phyloP scores from a whole-genome alignment of 2,113 vertebrate genomes.

The Craseonycteris thonglongyai region DNA sequence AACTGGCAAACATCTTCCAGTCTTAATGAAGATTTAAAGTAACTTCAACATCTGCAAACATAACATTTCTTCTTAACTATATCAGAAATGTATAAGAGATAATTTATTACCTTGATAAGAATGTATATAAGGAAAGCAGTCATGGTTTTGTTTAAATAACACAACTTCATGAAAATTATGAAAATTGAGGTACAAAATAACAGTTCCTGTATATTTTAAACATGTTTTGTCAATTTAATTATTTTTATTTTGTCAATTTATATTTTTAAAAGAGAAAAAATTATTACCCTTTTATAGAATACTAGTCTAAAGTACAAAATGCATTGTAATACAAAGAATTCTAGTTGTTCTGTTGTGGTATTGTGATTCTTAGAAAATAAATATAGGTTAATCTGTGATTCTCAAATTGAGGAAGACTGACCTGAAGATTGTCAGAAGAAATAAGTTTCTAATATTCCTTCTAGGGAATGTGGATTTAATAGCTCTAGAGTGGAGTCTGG shows the following conservation, averaged over 20 bases:
- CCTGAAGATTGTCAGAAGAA: neutral
- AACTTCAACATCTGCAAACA: neutral
- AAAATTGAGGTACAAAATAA: neutral
- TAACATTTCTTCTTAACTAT: neutral
- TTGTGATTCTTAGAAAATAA: neutral
- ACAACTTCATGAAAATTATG: neutral
- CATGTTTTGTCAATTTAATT: neutral
- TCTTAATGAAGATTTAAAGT: neutral
- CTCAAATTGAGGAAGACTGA: neutral
- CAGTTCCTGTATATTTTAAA: neutral
- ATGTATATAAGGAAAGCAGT: neutral
- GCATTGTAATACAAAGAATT: neutral
- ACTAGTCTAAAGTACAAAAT: neutral
- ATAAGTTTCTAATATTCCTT: neutral
- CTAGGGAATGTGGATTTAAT: neutral
- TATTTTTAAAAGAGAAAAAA: neutral
- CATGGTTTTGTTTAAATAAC: neutral
- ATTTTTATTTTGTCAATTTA: constrained; percentile 11
- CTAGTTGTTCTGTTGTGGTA: neutral
- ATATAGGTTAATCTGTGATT: neutral
- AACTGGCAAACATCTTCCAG: neutral
- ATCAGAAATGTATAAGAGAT: neutral
- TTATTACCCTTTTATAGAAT: neutral
- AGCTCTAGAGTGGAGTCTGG: neutral
- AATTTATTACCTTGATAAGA: neutral